Evolutionary conservation across 2,113 vertebrate genomes (phyloP).

Genomic region (Delphinus delphis): DNA sequence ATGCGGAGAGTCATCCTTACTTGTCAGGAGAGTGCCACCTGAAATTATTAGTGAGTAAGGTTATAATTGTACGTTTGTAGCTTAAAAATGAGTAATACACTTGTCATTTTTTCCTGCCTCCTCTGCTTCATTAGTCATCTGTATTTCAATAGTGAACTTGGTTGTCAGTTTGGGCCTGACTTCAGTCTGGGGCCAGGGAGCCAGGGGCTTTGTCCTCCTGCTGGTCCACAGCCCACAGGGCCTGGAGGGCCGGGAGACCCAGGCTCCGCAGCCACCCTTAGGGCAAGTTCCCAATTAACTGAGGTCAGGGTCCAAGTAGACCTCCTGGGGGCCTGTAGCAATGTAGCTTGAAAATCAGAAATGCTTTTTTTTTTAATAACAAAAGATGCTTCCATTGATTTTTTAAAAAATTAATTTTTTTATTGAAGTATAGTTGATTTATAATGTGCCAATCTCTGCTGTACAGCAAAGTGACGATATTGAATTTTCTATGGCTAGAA

Average conservation of each 20-base stretch:
- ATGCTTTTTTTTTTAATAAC: neutral
- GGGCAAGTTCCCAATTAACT: neutral
- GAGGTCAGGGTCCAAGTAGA: neutral
- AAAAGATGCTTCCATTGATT: too few relatives aligned
- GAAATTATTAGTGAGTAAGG: slow-evolving; percentile 74
- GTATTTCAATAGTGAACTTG: neutral
- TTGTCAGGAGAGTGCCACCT: slow-evolving; percentile 69
- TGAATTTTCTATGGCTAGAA: neutral
- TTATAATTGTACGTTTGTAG: slow-evolving; percentile 65
- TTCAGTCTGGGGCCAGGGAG: neutral
- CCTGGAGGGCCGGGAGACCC: neutral
- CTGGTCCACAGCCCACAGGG: neutral
- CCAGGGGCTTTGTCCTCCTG: neutral
- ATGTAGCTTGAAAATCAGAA: neutral
- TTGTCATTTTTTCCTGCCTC: slow-evolving; percentile 64
- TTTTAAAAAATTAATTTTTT: neutral
- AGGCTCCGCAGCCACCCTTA: neutral
- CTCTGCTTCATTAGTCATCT: slow-evolving; percentile 72
- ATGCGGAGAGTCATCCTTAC: slow-evolving; percentile 23
- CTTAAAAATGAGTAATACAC: slow-evolving; percentile 42
- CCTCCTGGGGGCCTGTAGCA: neutral
- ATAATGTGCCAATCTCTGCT: too few relatives aligned
- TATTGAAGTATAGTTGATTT: too few relatives aligned
- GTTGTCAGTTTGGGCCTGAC: slow-evolving; percentile 37
- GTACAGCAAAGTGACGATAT: too few relatives aligned